Evolutionary conservation across 2,797 vertebrate species (phyloP).

Genomic region (Schizopygopsis pylzovi): DNA sequence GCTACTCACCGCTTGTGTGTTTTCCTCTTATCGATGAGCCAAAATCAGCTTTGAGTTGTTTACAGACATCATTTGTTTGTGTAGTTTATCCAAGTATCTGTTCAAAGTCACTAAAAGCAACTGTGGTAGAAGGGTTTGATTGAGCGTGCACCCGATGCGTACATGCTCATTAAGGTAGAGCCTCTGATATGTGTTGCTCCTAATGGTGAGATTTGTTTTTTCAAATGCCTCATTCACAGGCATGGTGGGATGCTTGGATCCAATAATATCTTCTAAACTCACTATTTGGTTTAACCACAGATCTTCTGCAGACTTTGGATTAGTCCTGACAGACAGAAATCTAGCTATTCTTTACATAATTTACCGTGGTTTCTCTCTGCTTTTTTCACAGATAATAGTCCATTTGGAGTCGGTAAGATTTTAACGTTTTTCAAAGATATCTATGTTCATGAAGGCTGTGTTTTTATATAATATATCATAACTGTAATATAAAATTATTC

Average conservation of each 20-base stretch:
- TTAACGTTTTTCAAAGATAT: not conserved
- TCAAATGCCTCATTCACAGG: not conserved
- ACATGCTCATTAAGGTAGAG: slow-evolving; percentile 16
- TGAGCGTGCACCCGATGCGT: not conserved
- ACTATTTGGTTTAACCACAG: slow-evolving; percentile 12
- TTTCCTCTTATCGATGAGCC: slow-evolving; percentile 24
- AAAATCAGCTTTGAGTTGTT: slow-evolving; percentile 18
- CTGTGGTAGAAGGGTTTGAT: not conserved
- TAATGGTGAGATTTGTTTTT: not conserved
- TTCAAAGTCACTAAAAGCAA: slow-evolving; percentile 11
- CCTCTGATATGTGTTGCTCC: not conserved
- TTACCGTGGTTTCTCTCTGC: not conserved
- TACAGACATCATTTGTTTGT: slow-evolving; percentile 2
- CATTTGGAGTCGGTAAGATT: not conserved
- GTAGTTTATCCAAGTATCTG: not conserved
- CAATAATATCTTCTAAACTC: slow-evolving; percentile 24
- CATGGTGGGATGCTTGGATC: slow-evolving; percentile 5
- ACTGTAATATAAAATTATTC: not conserved
- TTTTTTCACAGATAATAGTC: not conserved
- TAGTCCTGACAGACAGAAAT: not conserved
- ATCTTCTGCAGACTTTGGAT: not conserved
- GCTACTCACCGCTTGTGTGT: not conserved
- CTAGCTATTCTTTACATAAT: not conserved
- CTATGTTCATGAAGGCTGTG: not conserved
- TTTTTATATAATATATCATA: not conserved